Percentiles rank a stretch among this genome's conserved stretches.
phyloP scores from a whole-genome alignment of 2,797 vertebrate genomes.

The Anisognathus igniventris region DNA sequence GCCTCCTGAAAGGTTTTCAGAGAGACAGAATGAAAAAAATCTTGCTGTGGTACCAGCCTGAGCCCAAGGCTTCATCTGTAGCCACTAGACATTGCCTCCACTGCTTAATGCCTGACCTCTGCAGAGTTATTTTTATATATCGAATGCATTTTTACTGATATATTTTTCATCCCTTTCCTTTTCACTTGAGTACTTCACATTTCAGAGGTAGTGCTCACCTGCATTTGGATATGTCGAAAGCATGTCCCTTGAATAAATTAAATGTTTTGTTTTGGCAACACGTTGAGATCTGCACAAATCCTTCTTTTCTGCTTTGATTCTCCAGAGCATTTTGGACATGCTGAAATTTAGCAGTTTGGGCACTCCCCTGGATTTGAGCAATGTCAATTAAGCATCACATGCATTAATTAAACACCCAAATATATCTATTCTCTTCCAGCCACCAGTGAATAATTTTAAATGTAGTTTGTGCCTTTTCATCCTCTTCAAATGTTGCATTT shows the following conservation, averaged over 20 bases:
- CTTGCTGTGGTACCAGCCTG: not conserved
- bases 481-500: slow-evolving; percentile 1
- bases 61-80: not conserved
- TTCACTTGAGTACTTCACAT: not conserved
- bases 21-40: not conserved
- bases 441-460: not conserved
- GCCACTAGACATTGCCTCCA: not conserved
- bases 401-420: not conserved
- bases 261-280: slow-evolving; percentile 7
- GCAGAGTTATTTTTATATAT: not conserved
- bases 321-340: not conserved
- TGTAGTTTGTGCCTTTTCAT: slow-evolving; percentile 6
- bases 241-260: slow-evolving; percentile 26
- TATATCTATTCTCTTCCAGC: not conserved
- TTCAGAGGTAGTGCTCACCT: slow-evolving; percentile 11
- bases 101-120: not conserved
- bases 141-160: not conserved
- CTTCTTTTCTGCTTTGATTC: slow-evolving; percentile 19
- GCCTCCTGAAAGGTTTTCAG: not conserved
- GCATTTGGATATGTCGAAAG: not conserved
- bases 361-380: not conserved
- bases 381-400: not conserved
- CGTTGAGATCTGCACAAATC: not conserved
- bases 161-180: slow-evolving; percentile 44
- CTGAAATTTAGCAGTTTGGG: not conserved